These are phyloP conservation scores for Stomatorhinus ivindoensis DNA, from an alignment of 2,113 vertebrate species.

Conservation along the genomic window DNA sequence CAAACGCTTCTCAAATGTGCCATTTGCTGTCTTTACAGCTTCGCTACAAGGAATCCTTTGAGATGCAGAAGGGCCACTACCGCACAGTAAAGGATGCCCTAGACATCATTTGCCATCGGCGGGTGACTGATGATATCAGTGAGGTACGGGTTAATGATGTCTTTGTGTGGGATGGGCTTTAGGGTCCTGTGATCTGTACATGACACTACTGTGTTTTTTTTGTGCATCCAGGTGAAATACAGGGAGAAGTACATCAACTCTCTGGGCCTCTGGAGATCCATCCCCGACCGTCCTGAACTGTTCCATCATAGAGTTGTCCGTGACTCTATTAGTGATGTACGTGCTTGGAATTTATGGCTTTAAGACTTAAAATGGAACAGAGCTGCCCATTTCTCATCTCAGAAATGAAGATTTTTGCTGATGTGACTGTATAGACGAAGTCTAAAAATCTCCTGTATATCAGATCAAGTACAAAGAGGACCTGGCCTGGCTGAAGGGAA, in stretches of 20 bases:
- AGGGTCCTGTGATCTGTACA: neutral
- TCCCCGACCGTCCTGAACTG: conserved; percentile 85
- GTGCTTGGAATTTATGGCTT: conserved; percentile 35
- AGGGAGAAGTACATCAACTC: conserved; percentile 88
- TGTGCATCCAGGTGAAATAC: conserved; percentile 78
- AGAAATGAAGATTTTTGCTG: neutral
- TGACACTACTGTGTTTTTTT: neutral
- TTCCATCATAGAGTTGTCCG: conserved; percentile 77
- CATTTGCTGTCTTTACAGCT: conserved; percentile 56
- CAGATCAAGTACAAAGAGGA: conserved; percentile 95
- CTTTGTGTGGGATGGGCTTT: neutral
- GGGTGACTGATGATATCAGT: conserved; percentile 90
- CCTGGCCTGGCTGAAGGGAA: conserved; percentile 79
- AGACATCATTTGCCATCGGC: conserved; percentile 83
- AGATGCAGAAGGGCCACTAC: conserved; percentile 83
- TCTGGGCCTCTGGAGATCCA: conserved; percentile 89
- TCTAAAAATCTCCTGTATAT: neutral
- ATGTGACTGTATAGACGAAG: neutral
- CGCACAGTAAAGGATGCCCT: conserved; percentile 86
- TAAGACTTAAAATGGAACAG: neutral
- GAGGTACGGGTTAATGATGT: conserved; percentile 59
- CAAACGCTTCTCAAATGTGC: neutral
- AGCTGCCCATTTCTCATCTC: neutral
- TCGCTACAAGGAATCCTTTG: conserved; percentile 96
- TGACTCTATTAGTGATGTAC: conserved; percentile 79